Evolutionary conservation across 92 coral and sea anemone species (phyloP), one percentile per base, ranked within the genome.

Genomic region (Epizoanthus rinbou): DNA sequence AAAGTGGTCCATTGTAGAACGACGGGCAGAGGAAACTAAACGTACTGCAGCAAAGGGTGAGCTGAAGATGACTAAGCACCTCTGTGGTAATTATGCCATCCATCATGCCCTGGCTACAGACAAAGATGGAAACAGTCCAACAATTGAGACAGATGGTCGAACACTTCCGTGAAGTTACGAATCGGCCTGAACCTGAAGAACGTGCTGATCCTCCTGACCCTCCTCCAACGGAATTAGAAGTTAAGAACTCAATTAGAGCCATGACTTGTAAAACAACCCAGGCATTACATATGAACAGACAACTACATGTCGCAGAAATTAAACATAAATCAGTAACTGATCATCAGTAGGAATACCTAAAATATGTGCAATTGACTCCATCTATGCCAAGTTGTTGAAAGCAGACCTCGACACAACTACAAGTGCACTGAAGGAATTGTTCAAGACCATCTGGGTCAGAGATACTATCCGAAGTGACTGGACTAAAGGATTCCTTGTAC

Each of bases 261-360:
- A 31, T 76, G 73, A 85, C 75, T 58, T 75, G 31, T 22, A n/a
- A 73, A 45, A 81, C 81, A 81, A 81, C n/a, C n/a, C n/a, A n/a
- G n/a, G n/a, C n/a, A n/a, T n/a, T n/a, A n/a, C 31, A 28, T 28
- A 28, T 28, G 31, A 28, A 28, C 31, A 2, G 31, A 28, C 31
- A 28, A 28, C 0, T 28, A 28, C 31, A 28, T 28, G 31, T 28
- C 31, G 31, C 31, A n/a, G n/a, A n/a, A n/a, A n/a, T n/a, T n/a
- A n/a, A n/a, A n/a, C n/a, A n/a, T n/a, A n/a, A n/a, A n/a, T n/a
- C n/a, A n/a, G n/a, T n/a, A n/a, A n/a, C n/a, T n/a, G n/a, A n/a
- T n/a, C n/a, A n/a, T 28, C 31, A 28, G 31, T 28, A 28, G 31
- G 31, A 28, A 28, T 28, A 28, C 31, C 31, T 28, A 28, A 28